Evolutionary conservation across 2,113 vertebrate species (phyloP).

Genomic region (Indicator indicator): DNA sequence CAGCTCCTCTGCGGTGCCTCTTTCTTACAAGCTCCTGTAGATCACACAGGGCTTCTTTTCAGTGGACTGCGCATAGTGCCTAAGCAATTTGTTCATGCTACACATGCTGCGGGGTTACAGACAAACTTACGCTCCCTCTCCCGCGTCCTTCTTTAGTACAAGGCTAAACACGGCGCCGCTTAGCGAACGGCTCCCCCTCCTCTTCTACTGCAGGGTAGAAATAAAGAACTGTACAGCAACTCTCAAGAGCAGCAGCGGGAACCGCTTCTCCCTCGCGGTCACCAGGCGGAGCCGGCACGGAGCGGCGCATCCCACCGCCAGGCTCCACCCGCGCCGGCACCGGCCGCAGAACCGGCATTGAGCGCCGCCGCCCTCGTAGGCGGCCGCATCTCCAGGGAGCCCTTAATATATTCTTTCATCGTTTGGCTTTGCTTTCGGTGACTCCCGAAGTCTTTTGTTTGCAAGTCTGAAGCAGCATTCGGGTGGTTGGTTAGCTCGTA

Average conservation of each 20-base stretch:
- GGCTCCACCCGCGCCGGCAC: background rate
- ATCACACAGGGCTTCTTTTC: background rate
- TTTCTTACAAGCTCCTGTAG: background rate
- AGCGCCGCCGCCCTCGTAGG: background rate
- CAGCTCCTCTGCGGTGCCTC: background rate
- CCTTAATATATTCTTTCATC: background rate
- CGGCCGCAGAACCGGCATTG: background rate
- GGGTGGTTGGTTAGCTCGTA: too few species aligned
- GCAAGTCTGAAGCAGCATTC: background rate
- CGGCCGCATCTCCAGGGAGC: background rate
- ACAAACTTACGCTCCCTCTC: background rate
- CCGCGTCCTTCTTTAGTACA: background rate
- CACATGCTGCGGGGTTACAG: background rate
- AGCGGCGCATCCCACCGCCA: background rate
- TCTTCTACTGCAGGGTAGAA: background rate
- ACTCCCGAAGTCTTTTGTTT: background rate
- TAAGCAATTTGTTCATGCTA: background rate
- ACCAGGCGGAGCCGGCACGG: background rate
- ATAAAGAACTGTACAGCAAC: background rate
- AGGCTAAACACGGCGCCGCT: background rate
- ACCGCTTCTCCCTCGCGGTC: background rate
- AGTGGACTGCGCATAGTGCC: fast-evolving
- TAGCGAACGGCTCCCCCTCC: background rate
- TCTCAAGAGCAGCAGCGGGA: background rate
- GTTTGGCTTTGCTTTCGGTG: background rate